Evolutionary conservation across 2,888 invertebrate genomes (phyloP).

Genomic region (Pristionchus entomophagus): DNA sequence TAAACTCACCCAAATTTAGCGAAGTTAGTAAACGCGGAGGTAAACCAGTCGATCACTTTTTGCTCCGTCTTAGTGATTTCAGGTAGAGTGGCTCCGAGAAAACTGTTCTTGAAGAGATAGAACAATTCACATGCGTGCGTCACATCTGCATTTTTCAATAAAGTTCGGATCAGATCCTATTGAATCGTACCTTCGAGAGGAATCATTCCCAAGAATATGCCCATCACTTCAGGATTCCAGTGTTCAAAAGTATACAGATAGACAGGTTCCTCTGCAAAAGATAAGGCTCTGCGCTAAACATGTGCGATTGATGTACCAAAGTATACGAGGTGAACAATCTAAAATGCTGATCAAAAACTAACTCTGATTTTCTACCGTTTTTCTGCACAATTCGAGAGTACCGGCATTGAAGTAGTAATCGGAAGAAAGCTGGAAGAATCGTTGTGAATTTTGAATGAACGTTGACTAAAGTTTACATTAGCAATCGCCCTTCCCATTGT

Average conservation of each 20-base stretch:
- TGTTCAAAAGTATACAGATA: neutral
- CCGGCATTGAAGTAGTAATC: slow-evolving; percentile 4
- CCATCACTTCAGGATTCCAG: neutral
- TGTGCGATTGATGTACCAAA: neutral
- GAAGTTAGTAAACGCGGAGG: neutral
- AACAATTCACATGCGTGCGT: neutral
- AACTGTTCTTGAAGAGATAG: neutral
- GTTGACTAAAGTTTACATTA: neutral
- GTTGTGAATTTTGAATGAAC: neutral
- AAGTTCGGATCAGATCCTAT: neutral
- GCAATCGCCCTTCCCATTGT: neutral
- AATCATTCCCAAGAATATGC: neutral
- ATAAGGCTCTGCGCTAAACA: no score
- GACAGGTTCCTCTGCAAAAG: slow-evolving; percentile 23
- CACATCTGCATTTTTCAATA: neutral
- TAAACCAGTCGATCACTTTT: neutral
- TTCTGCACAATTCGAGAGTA: neutral
- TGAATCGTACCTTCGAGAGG: neutral
- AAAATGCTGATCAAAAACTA: no score
- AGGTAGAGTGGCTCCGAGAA: neutral
- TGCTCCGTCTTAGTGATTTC: neutral
- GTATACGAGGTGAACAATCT: no score
- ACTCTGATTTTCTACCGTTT: neutral
- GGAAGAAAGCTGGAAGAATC: neutral
- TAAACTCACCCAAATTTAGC: neutral